Evolutionary conservation across 2,888 invertebrate genomes (phyloP).

Genomic region (Phalera bucephala): DNA sequence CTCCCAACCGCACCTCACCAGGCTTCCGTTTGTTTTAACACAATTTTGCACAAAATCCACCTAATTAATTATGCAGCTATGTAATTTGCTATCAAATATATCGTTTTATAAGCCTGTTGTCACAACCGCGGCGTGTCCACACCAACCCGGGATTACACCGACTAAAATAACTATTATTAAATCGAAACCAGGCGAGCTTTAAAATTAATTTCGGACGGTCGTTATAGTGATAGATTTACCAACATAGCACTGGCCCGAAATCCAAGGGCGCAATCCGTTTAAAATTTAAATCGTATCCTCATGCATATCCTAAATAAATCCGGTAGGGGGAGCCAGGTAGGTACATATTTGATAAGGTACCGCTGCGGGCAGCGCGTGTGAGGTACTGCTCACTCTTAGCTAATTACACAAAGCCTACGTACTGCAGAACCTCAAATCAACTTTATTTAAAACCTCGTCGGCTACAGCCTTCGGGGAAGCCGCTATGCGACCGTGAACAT

Average conservation of each 20-base stretch:
- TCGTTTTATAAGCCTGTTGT: constrained; percentile 57
- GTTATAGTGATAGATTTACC: constrained; percentile 75
- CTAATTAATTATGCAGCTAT: constrained; percentile 44
- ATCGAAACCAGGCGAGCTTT: constrained; percentile 57
- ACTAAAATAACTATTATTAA: constrained; percentile 68
- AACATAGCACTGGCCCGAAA: constrained; percentile 71
- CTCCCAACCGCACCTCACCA: constrained; percentile 27
- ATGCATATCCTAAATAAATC: constrained; percentile 83
- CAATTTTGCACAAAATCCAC: constrained; percentile 33
- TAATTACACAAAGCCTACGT: constrained; percentile 73
- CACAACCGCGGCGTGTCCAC: constrained; percentile 46
- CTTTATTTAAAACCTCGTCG: constrained; percentile 50
- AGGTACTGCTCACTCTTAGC: constrained; percentile 60
- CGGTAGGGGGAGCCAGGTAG: constrained; percentile 70
- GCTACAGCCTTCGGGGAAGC: constrained; percentile 33
- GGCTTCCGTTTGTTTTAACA: constrained; percentile 29
- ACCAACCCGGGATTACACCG: constrained; percentile 50
- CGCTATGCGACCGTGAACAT: constrained; percentile 19
- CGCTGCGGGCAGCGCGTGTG: constrained; percentile 45
- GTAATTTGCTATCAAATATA: constrained; percentile 48
- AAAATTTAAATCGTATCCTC: constrained; percentile 82
- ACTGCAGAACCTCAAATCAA: constrained; percentile 60
- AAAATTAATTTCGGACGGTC: constrained; percentile 48
- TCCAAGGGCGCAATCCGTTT: constrained; percentile 82
- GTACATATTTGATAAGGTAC: constrained; percentile 82